phyloP scores from a whole-genome alignment of 2,113 vertebrate genomes.

The Bujurquina vittata region DNA sequence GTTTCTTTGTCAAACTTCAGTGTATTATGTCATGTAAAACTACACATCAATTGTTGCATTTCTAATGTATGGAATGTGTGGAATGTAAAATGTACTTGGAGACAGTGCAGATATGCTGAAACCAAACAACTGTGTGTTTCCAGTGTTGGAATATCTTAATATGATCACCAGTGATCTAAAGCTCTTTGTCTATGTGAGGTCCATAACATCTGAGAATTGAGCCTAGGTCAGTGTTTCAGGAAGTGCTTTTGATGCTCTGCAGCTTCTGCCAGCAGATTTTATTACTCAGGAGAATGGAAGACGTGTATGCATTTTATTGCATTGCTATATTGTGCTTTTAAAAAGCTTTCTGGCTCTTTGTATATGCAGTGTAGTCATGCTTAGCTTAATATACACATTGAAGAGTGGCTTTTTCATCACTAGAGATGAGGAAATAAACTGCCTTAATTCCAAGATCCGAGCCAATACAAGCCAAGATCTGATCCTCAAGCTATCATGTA shows the following conservation, averaged over 20 bases:
- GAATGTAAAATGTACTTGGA: neutral
- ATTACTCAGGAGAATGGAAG: neutral
- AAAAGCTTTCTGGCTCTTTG: neutral
- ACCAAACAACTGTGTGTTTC: neutral
- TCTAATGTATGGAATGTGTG: neutral
- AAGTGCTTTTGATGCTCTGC: conserved; percentile 13
- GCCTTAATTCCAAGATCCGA: neutral
- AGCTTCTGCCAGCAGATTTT: conserved; percentile 1
- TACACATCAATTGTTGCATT: neutral
- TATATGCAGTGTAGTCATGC: neutral
- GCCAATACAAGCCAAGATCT: neutral
- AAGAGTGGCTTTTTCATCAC: neutral
- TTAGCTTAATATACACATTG: neutral
- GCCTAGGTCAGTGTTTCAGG: neutral
- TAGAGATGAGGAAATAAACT: neutral
- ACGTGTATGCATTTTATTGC: neutral
- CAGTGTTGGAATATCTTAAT: neutral
- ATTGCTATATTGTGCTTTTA: neutral
- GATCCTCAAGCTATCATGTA: neutral
- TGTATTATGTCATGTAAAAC: neutral
- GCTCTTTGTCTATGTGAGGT: neutral
- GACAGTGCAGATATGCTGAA: too few species aligned
- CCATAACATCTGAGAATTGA: neutral
- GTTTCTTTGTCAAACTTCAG: neutral
- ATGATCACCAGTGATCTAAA: neutral